Conservation (phyloP, 2,113 vertebrate species). For the Orthochromis malagaraziensis region DNA sequence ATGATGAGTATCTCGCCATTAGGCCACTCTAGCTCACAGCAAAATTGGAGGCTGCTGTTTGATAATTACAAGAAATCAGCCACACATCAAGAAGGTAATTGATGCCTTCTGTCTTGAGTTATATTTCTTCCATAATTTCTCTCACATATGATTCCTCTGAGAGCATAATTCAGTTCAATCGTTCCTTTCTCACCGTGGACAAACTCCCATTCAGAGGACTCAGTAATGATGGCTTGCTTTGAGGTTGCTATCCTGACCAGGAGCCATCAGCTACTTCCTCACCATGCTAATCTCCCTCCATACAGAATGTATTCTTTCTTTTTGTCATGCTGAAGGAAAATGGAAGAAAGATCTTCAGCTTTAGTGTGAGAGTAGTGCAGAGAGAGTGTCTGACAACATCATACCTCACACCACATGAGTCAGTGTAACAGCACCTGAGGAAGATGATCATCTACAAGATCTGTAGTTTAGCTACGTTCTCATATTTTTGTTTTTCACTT, state of each 20-base stretch:
- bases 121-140: not conserved
- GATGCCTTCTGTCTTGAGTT: not conserved
- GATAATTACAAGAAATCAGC: conserved; percentile 3
- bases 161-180: not conserved
- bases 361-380: not conserved
- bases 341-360: not conserved
- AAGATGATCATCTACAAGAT: not conserved
- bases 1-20: not conserved
- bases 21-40: not conserved
- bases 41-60: not conserved
- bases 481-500: not conserved
- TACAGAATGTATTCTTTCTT: not conserved
- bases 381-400: not conserved
- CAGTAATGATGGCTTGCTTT: conserved; percentile 10
- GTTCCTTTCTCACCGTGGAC: not conserved
- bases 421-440: not conserved
- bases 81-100: not conserved
- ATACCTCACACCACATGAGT: not conserved
- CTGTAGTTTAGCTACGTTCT: not conserved
- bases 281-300: not conserved
- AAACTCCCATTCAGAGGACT: not conserved
- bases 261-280: not conserved
- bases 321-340: not conserved
- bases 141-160: not conserved
- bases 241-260: conserved; percentile 16